phyloP scores from a whole-genome alignment of 2,113 vertebrate genomes.

The Ascaphus truei region DNA sequence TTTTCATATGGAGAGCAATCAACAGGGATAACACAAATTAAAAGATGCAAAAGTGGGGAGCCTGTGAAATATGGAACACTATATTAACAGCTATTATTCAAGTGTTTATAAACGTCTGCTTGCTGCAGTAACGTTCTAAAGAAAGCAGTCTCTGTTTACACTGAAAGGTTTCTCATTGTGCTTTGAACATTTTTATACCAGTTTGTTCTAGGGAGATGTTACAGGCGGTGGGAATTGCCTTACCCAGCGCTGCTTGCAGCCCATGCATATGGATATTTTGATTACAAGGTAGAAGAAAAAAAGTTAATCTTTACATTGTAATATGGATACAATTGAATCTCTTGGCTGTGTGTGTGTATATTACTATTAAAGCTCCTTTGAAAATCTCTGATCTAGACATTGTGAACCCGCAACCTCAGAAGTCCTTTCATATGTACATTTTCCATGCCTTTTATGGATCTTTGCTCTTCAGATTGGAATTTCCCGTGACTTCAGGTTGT shows the following conservation, averaged over 20 bases:
- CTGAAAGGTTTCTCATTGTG: neutral
- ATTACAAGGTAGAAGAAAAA: slow-evolving; percentile 50
- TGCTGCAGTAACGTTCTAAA: neutral
- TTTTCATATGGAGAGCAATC: neutral
- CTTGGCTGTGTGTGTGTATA: no score
- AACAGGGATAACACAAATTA: neutral
- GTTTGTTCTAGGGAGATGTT: slow-evolving; percentile 36
- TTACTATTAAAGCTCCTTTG: no score
- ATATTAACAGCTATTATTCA: neutral
- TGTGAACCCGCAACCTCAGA: no score
- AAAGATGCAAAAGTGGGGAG: neutral
- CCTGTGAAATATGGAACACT: neutral
- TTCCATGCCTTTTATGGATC: no score
- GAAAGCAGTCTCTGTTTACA: neutral
- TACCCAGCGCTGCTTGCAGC: slow-evolving; percentile 32
- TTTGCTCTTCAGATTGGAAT: no score
- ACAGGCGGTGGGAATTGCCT: slow-evolving; percentile 45
- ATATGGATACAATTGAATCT: no score
- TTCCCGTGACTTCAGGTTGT: no score
- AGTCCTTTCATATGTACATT: no score
- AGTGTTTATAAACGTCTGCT: neutral
- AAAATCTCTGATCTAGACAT: no score
- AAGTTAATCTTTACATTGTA: slow-evolving; percentile 57
- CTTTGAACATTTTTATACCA: no score
- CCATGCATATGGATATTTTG: slow-evolving; percentile 58